Conservation (phyloP, 1,140 invertebrate species). For the Plutomurus gul region DNA sequence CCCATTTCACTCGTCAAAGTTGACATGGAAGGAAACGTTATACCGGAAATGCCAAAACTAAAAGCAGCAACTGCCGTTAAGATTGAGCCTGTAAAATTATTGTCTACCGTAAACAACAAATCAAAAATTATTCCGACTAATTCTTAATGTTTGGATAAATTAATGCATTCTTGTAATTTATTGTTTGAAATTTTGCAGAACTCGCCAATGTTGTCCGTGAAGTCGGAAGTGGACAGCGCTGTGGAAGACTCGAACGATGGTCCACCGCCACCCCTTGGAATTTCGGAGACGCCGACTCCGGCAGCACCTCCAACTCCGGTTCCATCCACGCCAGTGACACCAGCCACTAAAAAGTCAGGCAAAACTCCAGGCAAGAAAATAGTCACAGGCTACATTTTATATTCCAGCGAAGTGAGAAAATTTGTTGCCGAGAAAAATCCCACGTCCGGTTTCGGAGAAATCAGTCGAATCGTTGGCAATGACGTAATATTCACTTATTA, state of each 20-base stretch:
- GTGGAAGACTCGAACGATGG: conserved; percentile 74
- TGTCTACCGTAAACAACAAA: too few species aligned
- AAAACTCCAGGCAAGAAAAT: conserved; percentile 82
- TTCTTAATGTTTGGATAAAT: neutral
- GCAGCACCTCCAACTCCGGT: conserved; percentile 57
- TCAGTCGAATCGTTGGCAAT: conserved; percentile 93
- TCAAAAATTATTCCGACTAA: too few species aligned
- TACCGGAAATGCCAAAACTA: conserved; percentile 48
- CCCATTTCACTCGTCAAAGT: conserved; percentile 59
- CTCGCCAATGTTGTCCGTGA: conserved; percentile 62
- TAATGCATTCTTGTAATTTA: neutral
- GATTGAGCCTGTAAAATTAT: conserved; percentile 35
- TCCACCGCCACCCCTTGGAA: conserved; percentile 70
- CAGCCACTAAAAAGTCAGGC: conserved; percentile 53
- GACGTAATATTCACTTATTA: conserved; percentile 65
- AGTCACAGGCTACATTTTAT: conserved; percentile 97
- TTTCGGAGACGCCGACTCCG: conserved; percentile 61
- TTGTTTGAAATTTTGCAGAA: conserved; percentile 58
- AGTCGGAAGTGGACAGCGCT: conserved; percentile 61
- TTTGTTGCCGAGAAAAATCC: conserved; percentile 86
- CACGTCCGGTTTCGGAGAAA: conserved; percentile 93
- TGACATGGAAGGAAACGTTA: conserved; percentile 46
- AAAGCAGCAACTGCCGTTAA: conserved; percentile 36
- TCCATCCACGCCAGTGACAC: conserved; percentile 52
- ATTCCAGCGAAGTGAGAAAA: conserved; percentile 93